These are phyloP conservation scores for Temnothorax nylanderi DNA, from an alignment of 1,140 invertebrate genomes.

Conservation along the genomic window DNA sequence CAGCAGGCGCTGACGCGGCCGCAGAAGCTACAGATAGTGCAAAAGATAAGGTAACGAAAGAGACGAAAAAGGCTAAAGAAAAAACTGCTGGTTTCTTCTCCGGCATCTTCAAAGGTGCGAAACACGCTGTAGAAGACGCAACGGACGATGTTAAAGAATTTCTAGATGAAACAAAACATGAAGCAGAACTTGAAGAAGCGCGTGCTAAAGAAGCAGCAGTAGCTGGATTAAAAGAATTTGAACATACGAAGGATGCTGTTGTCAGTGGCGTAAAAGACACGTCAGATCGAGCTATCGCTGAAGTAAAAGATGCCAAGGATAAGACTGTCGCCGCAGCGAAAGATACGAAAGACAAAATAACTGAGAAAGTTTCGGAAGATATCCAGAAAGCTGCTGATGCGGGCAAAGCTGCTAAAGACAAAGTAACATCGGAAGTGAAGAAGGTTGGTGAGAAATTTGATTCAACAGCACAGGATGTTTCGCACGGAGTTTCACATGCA, in stretches of 20 bases:
- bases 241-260: conserved; percentile 61
- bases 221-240: neutral
- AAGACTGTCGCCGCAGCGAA: conserved; percentile 34
- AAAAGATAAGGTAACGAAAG: conserved; percentile 20
- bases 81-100: conserved; percentile 42
- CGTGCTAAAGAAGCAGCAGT: conserved; percentile 48
- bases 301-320: conserved; percentile 56
- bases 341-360: conserved; percentile 23
- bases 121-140: conserved; percentile 75
- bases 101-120: conserved; percentile 45
- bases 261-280: conserved; percentile 9
- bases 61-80: conserved; percentile 24
- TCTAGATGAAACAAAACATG: conserved; percentile 24
- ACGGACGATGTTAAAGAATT: conserved; percentile 73
- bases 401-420: neutral
- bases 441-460: conserved; percentile 43
- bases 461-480: conserved; percentile 38
- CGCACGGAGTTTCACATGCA: conserved; percentile 1
- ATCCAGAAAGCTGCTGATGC: conserved; percentile 26
- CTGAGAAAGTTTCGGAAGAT: conserved; percentile 46
- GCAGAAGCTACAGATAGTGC: neutral
- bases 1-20: neutral
- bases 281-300: conserved; percentile 47
- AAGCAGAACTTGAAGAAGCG: conserved; percentile 29
- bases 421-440: neutral